Base-by-base conservation (phyloP, 2,113 vertebrate genomes). In the Procavia capensis region DNA sequence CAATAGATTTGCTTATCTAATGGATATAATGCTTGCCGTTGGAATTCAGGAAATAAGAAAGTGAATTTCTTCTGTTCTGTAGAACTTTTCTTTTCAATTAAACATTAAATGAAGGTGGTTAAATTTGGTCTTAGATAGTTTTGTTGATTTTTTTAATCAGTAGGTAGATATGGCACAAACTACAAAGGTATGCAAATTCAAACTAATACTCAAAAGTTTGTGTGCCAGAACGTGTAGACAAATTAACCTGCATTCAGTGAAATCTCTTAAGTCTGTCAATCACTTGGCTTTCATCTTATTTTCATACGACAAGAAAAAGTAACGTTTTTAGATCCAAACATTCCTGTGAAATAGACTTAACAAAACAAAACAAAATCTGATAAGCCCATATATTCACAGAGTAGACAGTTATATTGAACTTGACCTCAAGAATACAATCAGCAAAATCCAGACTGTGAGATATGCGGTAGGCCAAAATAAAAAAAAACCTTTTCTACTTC, bases 81-180 rank as follows among this genome's bases (percentile, higher is more conserved):
- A 91, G 10, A 66, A 34, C 36, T 34, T 11, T 68, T 59, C 61
- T 36, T 54, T 57, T 50, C 54, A 16, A 0, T 72, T 63, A 75
- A 63, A 82, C 4, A 41, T 25, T 59, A 82, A 86, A 68, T 2
- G 45, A 31, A 43, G 91, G 3, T 70, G 70, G 57, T 81, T 85
- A 22, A 81, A 36, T 90, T 90, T 90, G 0, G 9, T 3, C 10
- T 36, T 45, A 66, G 11, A 68, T 47, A 72, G 41, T 76, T 81
- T 70, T 57, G 1, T 27, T 88, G 64, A 87, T 72, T 92, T 95
- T 95, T 61, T 72, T 45, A 70, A 45, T 80, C 27, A 85, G 39
- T 57, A 61, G 2, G 64, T 50, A 45, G 16, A 4, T 43, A 9
- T 80, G 54, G 19, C 85, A 19, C 9, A 94, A 61, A 81, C 39